Evolutionary conservation across 2,797 vertebrate genomes (phyloP), one percentile per base, ranked within the genome.

Genomic region (Anniella stebbinsi): DNA sequence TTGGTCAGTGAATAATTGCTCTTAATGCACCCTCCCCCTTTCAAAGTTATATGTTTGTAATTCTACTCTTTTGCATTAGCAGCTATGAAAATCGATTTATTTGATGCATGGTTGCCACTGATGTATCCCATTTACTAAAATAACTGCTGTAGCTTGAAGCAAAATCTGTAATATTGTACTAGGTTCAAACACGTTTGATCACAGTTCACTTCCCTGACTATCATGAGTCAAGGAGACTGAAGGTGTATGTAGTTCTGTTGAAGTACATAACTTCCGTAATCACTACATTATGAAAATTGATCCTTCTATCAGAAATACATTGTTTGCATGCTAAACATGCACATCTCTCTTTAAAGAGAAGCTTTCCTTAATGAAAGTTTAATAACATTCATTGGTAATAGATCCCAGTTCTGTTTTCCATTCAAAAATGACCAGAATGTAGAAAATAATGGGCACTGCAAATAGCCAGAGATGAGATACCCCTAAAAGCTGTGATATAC

Each of bases 51-150:
- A 30, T 81, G 45, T 76, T 81, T 88, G 38, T 63, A 21, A 30
- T 70, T 28, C 41, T 81, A 2, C 48, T 17, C 73, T 30, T 88
- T 93, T 86, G 63, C 90, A 66, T 86, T 88, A 30, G 10, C 54
- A 73, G 67, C 54, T 86, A 13, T 87, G 33, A 70, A 88, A 95
- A 89, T 48, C 25, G 66, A 11, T 90, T 70, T 63, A n/a, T 81
- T 63, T 36, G 51, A 83, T 80, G 70, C 84, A 48, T 0, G 0
- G 8, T 91, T 70, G 12, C 70, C 5, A 33, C 67, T 54, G 6
- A 70, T 89, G 6, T 83, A 33, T 77, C 76, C n/a, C 45, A 89
- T 7, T 41, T 75, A 48, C 13, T 92, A 38, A 28, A 86, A 86
- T 63, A 84, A 63, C 77, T 91, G 2, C 85, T 12, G 51, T 51